phyloP scores from a whole-genome alignment of 1,140 invertebrate species.

The Rhizoglyphus robini region DNA sequence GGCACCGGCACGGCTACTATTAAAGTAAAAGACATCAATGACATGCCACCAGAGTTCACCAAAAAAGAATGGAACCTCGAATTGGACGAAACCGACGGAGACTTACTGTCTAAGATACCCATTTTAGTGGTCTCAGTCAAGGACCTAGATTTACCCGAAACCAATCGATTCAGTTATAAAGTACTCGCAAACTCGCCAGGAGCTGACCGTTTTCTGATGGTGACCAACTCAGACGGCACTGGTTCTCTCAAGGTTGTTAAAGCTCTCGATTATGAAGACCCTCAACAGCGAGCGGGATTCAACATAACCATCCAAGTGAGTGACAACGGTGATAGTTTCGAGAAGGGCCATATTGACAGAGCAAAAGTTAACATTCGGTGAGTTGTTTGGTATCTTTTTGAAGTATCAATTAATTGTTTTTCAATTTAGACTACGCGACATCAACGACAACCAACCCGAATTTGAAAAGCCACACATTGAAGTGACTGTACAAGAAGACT shows the following conservation, averaged over 20 bases:
- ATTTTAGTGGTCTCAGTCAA: conserved; percentile 87
- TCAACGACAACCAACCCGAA: conserved; percentile 87
- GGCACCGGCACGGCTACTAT: conserved; percentile 30
- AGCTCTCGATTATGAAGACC: conserved; percentile 36
- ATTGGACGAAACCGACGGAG: conserved; percentile 91
- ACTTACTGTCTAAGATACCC: conserved; percentile 79
- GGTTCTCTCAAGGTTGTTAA: conserved; percentile 89
- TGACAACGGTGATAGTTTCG: conserved; percentile 48
- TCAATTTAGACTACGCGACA: conserved; percentile 62
- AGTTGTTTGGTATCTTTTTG: background rate
- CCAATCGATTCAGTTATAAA: conserved; percentile 91
- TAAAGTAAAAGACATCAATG: conserved; percentile 31
- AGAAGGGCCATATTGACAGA: conserved; percentile 86
- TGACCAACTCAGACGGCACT: conserved; percentile 84
- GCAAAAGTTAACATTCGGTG: conserved; percentile 70
- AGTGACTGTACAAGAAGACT: conserved; percentile 76
- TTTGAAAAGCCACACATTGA: conserved; percentile 84
- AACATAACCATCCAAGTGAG: conserved; percentile 34
- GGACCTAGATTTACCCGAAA: conserved; percentile 69
- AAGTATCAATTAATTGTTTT: conserved; percentile 12
- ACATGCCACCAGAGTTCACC: conserved; percentile 84
- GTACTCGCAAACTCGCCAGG: conserved; percentile 85
- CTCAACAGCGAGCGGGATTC: conserved; percentile 34
- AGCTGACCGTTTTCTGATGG: conserved; percentile 92
- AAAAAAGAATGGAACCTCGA: conserved; percentile 92